phyloP scores from a whole-genome alignment of 2,888 invertebrate species.

The Dolichomitus sp. region DNA sequence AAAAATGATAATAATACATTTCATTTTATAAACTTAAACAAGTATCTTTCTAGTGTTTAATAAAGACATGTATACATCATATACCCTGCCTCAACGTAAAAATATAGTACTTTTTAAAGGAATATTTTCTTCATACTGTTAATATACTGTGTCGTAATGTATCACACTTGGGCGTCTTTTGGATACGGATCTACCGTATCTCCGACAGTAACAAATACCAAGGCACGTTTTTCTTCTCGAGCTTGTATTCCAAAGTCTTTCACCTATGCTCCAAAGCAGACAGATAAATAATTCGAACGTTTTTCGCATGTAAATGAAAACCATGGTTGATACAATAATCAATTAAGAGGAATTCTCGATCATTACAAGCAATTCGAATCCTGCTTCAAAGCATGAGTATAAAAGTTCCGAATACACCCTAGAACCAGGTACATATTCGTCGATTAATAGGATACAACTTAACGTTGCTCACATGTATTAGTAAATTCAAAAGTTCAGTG shows the following conservation, averaged over 20 bases:
- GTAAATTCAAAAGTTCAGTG: not conserved
- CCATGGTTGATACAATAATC: not conserved
- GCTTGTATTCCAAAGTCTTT: slow-evolving; percentile 5
- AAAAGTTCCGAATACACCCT: not conserved
- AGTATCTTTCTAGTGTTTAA: slow-evolving; percentile 16
- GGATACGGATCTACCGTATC: slow-evolving; percentile 6
- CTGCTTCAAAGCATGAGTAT: not conserved
- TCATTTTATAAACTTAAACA: slow-evolving; percentile 20
- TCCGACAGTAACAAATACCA: slow-evolving; percentile 13
- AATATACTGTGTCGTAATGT: slow-evolving; percentile 14
- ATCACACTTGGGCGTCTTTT: slow-evolving; percentile 14
- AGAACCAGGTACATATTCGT: slow-evolving; percentile 5
- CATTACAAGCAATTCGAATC: not conserved
- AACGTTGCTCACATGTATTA: not conserved
- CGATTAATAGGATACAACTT: not conserved
- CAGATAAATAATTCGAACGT: not conserved
- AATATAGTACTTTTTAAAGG: slow-evolving; percentile 10
- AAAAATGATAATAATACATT: slow-evolving; percentile 24
- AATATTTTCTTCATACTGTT: not conserved
- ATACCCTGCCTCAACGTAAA: slow-evolving; percentile 25
- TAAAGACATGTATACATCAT: slow-evolving; percentile 13
- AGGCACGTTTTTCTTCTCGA: slow-evolving; percentile 7
- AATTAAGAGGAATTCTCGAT: not conserved
- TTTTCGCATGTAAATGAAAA: not conserved
- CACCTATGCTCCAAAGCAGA: not conserved